Percentiles rank a stretch among this genome's conserved stretches.
phyloP scores from a whole-genome alignment of 2,113 vertebrate species.

The Gavia stellata region DNA sequence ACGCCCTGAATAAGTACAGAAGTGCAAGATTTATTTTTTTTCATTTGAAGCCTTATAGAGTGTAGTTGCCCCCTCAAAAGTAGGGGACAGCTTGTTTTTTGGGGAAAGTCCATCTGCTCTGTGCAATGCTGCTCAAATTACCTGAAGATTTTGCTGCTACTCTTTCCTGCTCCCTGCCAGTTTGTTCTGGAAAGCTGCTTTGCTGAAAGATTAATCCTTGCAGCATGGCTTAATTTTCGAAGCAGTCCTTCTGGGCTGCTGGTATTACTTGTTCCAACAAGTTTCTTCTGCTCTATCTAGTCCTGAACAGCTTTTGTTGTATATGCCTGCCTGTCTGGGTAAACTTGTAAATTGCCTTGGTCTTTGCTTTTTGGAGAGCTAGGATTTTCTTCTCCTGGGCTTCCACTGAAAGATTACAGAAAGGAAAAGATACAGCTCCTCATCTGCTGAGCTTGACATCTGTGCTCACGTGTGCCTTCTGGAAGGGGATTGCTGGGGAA shows the following conservation, averaged over 20 bases:
- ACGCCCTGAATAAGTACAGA: neutral
- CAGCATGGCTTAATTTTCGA: neutral
- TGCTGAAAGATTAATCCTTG: neutral
- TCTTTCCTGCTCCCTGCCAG: neutral
- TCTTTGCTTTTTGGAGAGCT: neutral
- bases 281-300: neutral
- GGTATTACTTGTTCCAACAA: neutral
- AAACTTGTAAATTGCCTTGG: neutral
- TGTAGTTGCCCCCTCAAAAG: neutral
- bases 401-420: neutral
- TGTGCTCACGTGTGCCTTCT: neutral
- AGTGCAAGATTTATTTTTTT: neutral
- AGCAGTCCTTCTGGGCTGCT: neutral
- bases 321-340: neutral
- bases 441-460: neutral
- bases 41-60: neutral
- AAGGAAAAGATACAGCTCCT: neutral
- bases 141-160: neutral
- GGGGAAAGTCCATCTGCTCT: neutral
- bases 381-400: neutral
- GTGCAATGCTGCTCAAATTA: neutral
- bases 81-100: neutral
- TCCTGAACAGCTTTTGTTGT: neutral
- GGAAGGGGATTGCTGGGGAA: neutral
- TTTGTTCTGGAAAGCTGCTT: neutral